Base-by-base conservation (phyloP, 92 coral and sea anemone genomes). In the Scolanthus callimorphus region DNA sequence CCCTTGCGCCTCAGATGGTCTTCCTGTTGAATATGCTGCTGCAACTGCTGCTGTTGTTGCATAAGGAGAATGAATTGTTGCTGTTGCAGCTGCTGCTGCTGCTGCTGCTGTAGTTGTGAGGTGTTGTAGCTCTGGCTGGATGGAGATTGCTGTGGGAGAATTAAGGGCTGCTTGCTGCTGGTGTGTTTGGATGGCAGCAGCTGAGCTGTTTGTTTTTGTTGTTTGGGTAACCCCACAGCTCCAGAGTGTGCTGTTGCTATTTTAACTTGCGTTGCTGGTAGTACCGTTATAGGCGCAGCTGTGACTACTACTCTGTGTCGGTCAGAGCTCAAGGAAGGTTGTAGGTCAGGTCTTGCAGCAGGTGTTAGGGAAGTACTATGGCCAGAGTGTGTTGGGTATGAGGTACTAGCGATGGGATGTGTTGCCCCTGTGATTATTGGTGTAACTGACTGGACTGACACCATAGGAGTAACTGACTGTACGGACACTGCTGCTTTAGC, bases 31-130 rank as follows among this genome's bases (percentile, higher is more conserved):
- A 20, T 34, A 53, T 11, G 34, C 25, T 8, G 62, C 4, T 51
- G 51, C 59, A 22, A 41, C 68, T 39, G 55, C 22, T 66, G 84
- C 39, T 72, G 78, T 37, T 75, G 83, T 22, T 76, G 83, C 38
- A 85, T 72, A 15, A 85, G 75, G 45, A 74, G 77, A n/a, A 77
- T 69, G 51, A 83, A 79, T 49, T 77, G 77, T 62, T 78, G 65
- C 26, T 24, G 39, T 44, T 77, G 77, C 61, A 76, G 60, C 25
- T 24, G 39, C 52, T 46, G 52, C 23, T 46, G 52, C 30, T 71
- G 77, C 22, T 70, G 71, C 65, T 70, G 69, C 12, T 74, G 51
- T 63, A 78, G 55, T 51, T 57, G 62, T 20, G 38, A 73, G 53
- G 59, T 39, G 56, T 59, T 50, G 30, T 67, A 72, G 28, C 39